Evolutionary conservation across 2,113 vertebrate genomes (phyloP).

Genomic region (Solea solea): DNA sequence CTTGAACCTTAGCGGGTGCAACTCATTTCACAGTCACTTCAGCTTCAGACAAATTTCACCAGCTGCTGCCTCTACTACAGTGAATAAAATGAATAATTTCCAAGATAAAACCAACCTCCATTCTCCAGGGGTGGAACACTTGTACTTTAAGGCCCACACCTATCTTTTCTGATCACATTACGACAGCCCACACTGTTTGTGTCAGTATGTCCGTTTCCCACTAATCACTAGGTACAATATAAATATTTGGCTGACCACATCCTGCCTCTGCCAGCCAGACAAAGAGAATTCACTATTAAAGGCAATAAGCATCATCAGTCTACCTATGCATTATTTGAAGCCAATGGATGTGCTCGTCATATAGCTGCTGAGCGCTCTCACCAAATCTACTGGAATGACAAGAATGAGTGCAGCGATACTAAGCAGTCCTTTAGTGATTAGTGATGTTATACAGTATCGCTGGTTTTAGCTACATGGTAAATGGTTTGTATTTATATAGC

Average conservation of each 20-base stretch:
- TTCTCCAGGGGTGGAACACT: slow-evolving; percentile 11
- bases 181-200: slow-evolving; percentile 42
- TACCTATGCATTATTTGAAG: slow-evolving; percentile 15
- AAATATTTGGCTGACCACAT: slow-evolving; percentile 16
- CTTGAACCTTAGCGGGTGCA: slow-evolving; percentile 1
- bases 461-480: too few relatives aligned
- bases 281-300: slow-evolving; percentile 15
- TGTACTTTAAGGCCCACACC: slow-evolving; percentile 40
- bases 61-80: slow-evolving; percentile 20
- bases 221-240: slow-evolving; percentile 34
- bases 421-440: too few relatives aligned
- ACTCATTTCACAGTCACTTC: slow-evolving; percentile 15
- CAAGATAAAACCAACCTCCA: slow-evolving; percentile 7
- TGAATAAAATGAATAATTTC: slow-evolving; percentile 43
- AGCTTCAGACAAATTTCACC: slow-evolving; percentile 3
- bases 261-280: slow-evolving; percentile 15
- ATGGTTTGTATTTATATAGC: too few relatives aligned
- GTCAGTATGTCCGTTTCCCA: slow-evolving; percentile 30
- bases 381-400: neutral
- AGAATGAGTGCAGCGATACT: too few relatives aligned
- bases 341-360: slow-evolving; percentile 1
- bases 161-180: slow-evolving; percentile 46
- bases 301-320: slow-evolving; percentile 27
- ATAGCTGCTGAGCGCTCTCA: neutral
- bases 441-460: too few relatives aligned